phyloP scores from a whole-genome alignment of 1,140 invertebrate genomes.

The Chymomyza costata region DNA sequence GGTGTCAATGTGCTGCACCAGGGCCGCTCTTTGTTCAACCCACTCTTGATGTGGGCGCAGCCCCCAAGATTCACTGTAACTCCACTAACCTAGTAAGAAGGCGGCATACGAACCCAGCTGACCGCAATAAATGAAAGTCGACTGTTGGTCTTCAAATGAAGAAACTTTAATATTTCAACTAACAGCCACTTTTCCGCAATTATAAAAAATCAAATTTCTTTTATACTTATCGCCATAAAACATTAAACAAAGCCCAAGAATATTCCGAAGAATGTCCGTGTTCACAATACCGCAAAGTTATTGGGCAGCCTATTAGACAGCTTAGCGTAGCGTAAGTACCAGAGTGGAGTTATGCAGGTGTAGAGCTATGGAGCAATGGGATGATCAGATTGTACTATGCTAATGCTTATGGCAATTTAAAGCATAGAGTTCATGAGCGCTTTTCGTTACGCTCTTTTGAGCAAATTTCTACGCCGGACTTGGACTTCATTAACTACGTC shows the following conservation, averaged over 20 bases:
- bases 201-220: constrained; percentile 21
- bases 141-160: constrained; percentile 22
- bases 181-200: neutral
- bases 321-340: too few species aligned
- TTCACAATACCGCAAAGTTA: constrained; percentile 12
- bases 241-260: constrained; percentile 27
- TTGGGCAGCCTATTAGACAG: too few species aligned
- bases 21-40: constrained; percentile 15
- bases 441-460: constrained; percentile 61
- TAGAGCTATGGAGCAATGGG: neutral
- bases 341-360: too few species aligned
- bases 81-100: constrained; percentile 59
- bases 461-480: constrained; percentile 61
- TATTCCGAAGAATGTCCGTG: constrained; percentile 45
- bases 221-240: constrained; percentile 48
- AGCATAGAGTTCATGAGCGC: constrained; percentile 60
- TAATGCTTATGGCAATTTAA: constrained; percentile 57
- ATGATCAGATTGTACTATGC: constrained; percentile 23
- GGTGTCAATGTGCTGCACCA: constrained; percentile 48
- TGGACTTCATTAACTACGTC: constrained; percentile 60
- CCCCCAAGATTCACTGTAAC: neutral
- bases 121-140: constrained; percentile 59
- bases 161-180: constrained; percentile 31
- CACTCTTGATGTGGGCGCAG: constrained; percentile 5
- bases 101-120: constrained; percentile 62